Percentiles rank a stretch among this genome's conserved stretches.
phyloP scores from a whole-genome alignment of 2,797 vertebrate genomes.

The Manis pentadactyla region DNA sequence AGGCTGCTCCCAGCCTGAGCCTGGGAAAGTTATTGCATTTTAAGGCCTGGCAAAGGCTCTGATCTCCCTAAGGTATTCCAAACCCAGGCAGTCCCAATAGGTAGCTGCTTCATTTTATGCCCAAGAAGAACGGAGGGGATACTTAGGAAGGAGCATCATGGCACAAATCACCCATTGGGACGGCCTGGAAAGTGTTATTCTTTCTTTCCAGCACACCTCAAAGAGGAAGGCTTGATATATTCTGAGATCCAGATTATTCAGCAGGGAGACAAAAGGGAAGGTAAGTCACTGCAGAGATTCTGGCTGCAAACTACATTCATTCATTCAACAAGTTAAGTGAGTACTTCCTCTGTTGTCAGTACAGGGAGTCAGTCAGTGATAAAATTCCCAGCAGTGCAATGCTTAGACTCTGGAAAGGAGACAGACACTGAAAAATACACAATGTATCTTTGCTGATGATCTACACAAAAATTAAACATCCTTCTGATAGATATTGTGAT shows the following conservation, averaged over 20 bases:
- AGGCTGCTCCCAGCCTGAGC: not conserved
- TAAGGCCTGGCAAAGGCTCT: not conserved
- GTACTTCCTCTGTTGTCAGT: too few species aligned
- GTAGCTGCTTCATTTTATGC: not conserved
- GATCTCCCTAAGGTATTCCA: not conserved
- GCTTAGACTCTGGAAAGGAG: not conserved
- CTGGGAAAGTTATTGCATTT: not conserved
- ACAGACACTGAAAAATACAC: not conserved
- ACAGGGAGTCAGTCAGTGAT: not conserved
- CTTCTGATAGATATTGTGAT: not conserved
- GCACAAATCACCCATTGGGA: too few species aligned
- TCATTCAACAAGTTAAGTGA: not conserved
- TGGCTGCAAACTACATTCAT: not conserved
- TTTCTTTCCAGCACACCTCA: not conserved
- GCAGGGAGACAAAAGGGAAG: not conserved
- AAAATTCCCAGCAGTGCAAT: not conserved
- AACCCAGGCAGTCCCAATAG: not conserved
- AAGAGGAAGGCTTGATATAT: not conserved
- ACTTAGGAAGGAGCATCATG: not conserved
- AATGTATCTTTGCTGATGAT: not conserved
- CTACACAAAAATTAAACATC: not conserved
- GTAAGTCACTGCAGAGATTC: constrained; percentile 17
- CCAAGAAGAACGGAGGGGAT: not conserved
- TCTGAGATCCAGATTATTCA: constrained; percentile 26
- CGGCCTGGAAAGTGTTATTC: not conserved